These are phyloP conservation scores for Chunga burmeisteri DNA, from an alignment of 2,113 vertebrate species.

Conservation along the genomic window DNA sequence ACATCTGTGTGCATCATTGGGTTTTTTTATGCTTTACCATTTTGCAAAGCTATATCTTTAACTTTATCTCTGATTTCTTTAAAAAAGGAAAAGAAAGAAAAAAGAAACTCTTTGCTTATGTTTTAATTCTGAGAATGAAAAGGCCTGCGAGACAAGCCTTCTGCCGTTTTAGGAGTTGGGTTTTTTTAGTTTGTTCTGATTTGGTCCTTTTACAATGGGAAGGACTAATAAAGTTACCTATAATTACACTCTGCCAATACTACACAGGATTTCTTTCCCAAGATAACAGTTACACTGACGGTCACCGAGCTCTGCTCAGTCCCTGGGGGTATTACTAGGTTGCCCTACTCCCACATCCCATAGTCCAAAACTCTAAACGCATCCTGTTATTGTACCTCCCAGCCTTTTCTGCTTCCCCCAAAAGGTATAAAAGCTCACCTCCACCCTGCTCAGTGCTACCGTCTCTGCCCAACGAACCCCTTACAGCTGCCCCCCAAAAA, in stretches of 20 bases:
- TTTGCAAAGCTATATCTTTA: not conserved
- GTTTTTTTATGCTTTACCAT: not conserved
- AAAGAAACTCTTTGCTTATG: not conserved
- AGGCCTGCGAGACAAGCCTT: not conserved
- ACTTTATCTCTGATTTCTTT: not conserved
- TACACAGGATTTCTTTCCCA: not conserved
- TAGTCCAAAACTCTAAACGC: not conserved
- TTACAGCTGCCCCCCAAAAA: not conserved
- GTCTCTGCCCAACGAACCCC: not conserved
- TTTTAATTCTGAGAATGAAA: not conserved
- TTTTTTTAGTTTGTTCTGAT: not conserved
- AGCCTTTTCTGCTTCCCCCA: not conserved
- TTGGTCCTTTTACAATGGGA: not conserved
- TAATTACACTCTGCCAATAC: not conserved
- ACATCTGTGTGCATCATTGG: too few relatives aligned
- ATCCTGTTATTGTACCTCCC: not conserved
- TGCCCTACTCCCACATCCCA: not conserved
- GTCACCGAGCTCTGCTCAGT: not conserved
- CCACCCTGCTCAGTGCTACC: too few relatives aligned
- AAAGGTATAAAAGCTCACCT: not conserved
- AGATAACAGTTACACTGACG: not conserved
- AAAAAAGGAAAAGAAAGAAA: not conserved
- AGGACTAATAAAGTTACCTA: not conserved
- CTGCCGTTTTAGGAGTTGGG: not conserved
- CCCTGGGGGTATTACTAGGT: not conserved